These are phyloP conservation scores for Gyps fulvus DNA, from an alignment of 2,113 vertebrate species.

Conservation along the genomic window DNA sequence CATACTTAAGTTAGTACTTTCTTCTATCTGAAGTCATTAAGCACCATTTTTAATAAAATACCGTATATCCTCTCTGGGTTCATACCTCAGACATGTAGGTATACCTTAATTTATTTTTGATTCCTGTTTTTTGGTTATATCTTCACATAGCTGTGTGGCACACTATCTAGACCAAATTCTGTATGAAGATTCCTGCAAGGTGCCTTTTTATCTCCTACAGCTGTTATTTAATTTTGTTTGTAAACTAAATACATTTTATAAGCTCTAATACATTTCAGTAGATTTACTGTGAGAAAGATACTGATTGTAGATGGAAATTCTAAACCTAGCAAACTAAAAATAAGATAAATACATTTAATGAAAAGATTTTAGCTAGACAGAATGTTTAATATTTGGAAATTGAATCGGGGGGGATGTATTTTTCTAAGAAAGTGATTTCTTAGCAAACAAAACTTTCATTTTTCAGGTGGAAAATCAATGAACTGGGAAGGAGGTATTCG, in stretches of 20 bases:
- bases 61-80: neutral
- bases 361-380: neutral
- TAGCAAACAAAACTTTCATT: neutral
- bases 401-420: neutral
- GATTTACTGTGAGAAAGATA: neutral
- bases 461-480: constrained; percentile 84
- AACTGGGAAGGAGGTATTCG: constrained; percentile 92
- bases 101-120: neutral
- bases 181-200: neutral
- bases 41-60: neutral
- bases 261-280: neutral
- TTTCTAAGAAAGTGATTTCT: neutral
- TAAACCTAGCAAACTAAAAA: neutral
- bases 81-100: neutral
- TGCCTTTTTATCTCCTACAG: neutral
- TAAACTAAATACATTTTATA: neutral
- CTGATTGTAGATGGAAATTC: neutral
- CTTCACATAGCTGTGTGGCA: neutral
- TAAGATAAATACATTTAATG: neutral
- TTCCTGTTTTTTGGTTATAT: neutral
- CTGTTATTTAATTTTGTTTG: neutral
- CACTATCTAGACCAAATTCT: neutral
- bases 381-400: neutral
- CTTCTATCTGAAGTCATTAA: neutral
- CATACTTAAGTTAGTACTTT: neutral